Conservation (phyloP, 1,140 invertebrate species). For the Delia radicum region DNA sequence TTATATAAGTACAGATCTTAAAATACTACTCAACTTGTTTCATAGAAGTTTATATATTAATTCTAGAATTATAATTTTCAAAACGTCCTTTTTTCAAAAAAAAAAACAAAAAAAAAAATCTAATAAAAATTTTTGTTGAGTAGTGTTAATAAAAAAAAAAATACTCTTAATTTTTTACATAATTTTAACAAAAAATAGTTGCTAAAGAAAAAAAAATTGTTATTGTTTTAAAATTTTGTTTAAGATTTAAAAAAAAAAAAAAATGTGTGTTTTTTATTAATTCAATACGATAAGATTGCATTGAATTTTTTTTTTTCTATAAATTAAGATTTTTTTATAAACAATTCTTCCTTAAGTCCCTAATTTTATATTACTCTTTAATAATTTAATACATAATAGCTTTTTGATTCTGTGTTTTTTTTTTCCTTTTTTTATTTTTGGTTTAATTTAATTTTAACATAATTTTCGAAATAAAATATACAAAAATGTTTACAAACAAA, state of each 20-base stretch:
- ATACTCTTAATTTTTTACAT: background rate
- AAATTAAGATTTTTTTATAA: background rate
- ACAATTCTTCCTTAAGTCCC: background rate
- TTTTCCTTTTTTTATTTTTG: background rate
- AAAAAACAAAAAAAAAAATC: background rate
- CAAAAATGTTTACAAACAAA: too few relatives aligned
- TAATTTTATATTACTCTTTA: too few relatives aligned
- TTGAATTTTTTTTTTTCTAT: background rate
- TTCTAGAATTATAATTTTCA: too few relatives aligned
- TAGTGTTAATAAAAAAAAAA: too few relatives aligned
- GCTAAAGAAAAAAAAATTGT: constrained; percentile 2
- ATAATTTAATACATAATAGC: background rate
- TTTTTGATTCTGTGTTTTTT: background rate
- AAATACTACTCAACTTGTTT: too few relatives aligned
- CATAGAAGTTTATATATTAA: too few relatives aligned
- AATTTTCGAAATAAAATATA: background rate
- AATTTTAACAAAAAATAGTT: background rate
- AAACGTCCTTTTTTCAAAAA: too few relatives aligned
- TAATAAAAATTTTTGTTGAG: too few relatives aligned
- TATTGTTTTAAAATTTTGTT: constrained; percentile 10
- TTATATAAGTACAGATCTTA: too few relatives aligned
- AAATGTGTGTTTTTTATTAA: background rate
- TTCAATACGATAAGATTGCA: constrained; percentile 17
- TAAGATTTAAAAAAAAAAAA: background rate
- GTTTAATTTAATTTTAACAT: background rate